Percentiles rank a stretch among this genome's conserved stretches.
phyloP scores from a whole-genome alignment of 2,113 vertebrate species.

The Poeciliopsis turrubarensis region DNA sequence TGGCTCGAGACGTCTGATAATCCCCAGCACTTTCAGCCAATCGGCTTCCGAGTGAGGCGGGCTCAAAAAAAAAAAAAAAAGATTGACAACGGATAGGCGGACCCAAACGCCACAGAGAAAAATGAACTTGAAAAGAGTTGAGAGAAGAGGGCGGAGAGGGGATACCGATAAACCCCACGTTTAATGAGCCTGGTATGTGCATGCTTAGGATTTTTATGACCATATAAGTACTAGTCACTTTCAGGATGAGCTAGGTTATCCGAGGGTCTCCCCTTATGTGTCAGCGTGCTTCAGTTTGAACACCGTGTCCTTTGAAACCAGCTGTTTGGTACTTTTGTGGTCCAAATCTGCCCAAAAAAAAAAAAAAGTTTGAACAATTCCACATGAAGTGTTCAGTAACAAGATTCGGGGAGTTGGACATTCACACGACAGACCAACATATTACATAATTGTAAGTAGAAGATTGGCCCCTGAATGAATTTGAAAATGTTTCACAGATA shows the following conservation, averaged over 20 bases:
- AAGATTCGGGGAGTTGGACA: background rate
- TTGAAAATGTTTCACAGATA: background rate
- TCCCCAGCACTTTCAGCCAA: conserved; percentile 52
- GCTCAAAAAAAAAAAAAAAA: background rate
- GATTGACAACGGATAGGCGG: conserved; percentile 25
- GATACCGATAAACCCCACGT: conserved; percentile 67
- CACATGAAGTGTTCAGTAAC: no score
- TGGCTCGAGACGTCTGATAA: conserved; percentile 6
- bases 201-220: conserved; percentile 79
- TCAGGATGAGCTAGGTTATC: conserved; percentile 69
- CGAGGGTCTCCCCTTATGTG: conserved; percentile 53
- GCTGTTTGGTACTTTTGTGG: conserved; percentile 21
- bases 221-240: conserved; percentile 81
- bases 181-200: conserved; percentile 83
- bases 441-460: background rate
- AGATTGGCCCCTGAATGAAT: no score
- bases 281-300: conserved; percentile 43
- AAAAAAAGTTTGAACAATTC: background rate
- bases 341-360: conserved; percentile 10
- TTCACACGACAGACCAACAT: background rate
- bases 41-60: conserved; percentile 9
- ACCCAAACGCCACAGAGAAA: background rate
- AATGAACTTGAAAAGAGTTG: conserved; percentile 68
- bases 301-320: conserved; percentile 23
- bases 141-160: conserved; percentile 45